A percentile compares a stretch with the other conserved stretches of the same genome.
These are phyloP conservation scores for Labroides dimidiatus DNA, from an alignment of 2,797 vertebrate genomes.

Conservation along the genomic window DNA sequence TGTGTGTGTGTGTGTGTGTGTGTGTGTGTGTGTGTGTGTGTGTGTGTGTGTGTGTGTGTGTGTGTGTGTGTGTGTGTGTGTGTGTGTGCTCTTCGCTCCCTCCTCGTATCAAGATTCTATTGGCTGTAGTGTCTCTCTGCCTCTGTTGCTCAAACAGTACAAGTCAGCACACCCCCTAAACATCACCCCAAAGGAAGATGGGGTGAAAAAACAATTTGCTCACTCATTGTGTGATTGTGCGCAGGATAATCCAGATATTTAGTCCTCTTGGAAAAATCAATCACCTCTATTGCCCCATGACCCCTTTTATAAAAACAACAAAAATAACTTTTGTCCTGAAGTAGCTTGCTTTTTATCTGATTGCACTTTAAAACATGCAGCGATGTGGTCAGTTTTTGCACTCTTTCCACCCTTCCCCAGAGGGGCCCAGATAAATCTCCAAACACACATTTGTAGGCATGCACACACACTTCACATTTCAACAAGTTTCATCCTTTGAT, in stretches of 20 bases:
- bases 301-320: too few relatives aligned
- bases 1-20: not conserved
- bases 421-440: conserved; percentile 6
- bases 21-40: too few relatives aligned
- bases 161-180: conserved; percentile 50
- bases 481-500: conserved; percentile 29
- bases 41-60: conserved; percentile 23
- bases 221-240: conserved; percentile 11
- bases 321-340: not conserved
- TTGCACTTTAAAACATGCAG: conserved; percentile 2
- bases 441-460: conserved; percentile 18
- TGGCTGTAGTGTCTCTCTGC: conserved; percentile 74
- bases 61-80: conserved; percentile 27
- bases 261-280: conserved; percentile 1
- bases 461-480: conserved; percentile 31
- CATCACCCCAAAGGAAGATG: conserved; percentile 33
- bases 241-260: conserved; percentile 8
- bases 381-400: not conserved
- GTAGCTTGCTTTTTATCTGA: not conserved
- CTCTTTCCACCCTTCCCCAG: not conserved
- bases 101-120: conserved; percentile 56
- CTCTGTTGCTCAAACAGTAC: conserved; percentile 57
- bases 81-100: conserved; percentile 6
- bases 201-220: not conserved
- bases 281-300: not conserved